Evolutionary conservation across 2,797 vertebrate species (phyloP).

Genomic region (Staurois parvus): DNA sequence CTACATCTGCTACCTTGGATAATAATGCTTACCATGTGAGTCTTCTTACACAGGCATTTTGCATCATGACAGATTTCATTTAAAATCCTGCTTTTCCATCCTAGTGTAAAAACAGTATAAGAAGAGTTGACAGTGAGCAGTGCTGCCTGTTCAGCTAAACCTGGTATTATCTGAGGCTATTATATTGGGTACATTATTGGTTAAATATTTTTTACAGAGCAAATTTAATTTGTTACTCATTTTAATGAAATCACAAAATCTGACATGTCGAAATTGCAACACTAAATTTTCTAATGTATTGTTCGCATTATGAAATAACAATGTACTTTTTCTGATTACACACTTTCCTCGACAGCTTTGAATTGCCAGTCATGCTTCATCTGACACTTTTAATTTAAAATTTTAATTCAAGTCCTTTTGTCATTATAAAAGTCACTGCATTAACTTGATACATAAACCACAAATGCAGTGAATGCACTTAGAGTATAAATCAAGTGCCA

Average conservation of each 20-base stretch:
- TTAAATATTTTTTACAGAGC: conserved; percentile 70
- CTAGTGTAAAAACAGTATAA: too few relatives aligned
- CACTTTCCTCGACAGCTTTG: conserved; percentile 56
- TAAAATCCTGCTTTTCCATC: too few relatives aligned
- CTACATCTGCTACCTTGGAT: background rate
- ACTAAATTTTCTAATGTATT: conserved; percentile 67
- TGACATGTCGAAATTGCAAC: conserved; percentile 67
- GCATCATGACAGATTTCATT: background rate
- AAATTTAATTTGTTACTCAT: conserved; percentile 72
- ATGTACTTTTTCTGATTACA: conserved; percentile 61
- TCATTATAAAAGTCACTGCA: conserved; percentile 51
- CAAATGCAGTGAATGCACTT: conserved; percentile 2
- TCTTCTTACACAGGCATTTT: background rate
- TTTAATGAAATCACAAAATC: conserved; percentile 67
- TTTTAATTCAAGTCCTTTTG: conserved; percentile 53
- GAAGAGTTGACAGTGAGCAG: background rate
- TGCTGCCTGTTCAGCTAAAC: background rate
- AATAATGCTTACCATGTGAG: background rate
- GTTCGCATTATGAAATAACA: conserved; percentile 65
- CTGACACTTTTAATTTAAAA: conserved; percentile 57
- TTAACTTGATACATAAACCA: conserved; percentile 20
- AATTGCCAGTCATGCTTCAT: conserved; percentile 62
- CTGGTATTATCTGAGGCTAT: background rate
- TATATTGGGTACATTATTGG: conserved; percentile 4
- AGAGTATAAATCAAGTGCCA: background rate